A percentile compares a stretch with the other conserved stretches of the same genome.
These are phyloP conservation scores for Tauraco erythrolophus DNA, from an alignment of 2,113 vertebrate species.

Conservation along the genomic window DNA sequence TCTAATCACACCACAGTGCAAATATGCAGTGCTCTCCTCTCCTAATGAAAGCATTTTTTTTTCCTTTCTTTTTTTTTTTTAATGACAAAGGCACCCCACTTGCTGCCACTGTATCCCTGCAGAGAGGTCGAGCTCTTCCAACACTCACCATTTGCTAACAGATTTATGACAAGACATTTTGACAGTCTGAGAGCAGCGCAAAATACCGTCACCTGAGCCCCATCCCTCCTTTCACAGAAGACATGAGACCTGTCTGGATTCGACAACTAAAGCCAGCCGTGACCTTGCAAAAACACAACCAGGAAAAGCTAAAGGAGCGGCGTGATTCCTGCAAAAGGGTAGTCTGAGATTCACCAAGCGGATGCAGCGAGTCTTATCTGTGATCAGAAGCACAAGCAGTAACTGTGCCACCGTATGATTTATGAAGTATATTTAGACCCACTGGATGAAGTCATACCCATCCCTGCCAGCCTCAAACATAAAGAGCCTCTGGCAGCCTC, in stretches of 20 bases:
- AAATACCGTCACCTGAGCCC: background rate
- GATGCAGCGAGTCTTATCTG: background rate
- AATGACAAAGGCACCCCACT: background rate
- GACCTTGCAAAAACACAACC: background rate
- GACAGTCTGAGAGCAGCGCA: background rate
- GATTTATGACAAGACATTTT: background rate
- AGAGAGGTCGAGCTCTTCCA: background rate
- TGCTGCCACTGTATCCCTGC: background rate
- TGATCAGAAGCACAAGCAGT: background rate
- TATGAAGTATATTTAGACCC: background rate
- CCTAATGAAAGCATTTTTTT: background rate
- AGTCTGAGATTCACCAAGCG: background rate
- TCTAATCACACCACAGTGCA: background rate
- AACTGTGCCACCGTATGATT: background rate
- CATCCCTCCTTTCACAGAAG: background rate
- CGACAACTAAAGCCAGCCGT: background rate
- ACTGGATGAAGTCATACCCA: background rate
- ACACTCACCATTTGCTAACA: background rate
- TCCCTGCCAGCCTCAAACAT: background rate
- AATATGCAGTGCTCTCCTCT: background rate
- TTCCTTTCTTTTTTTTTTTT: no score
- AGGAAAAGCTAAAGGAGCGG: background rate
- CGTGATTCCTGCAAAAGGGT: background rate
- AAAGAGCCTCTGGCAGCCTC: background rate
- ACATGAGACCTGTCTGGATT: background rate